Percentiles rank a stretch among this genome's conserved stretches.
phyloP scores from a whole-genome alignment of 2,888 invertebrate genomes.

The Leptopilina syphax region DNA sequence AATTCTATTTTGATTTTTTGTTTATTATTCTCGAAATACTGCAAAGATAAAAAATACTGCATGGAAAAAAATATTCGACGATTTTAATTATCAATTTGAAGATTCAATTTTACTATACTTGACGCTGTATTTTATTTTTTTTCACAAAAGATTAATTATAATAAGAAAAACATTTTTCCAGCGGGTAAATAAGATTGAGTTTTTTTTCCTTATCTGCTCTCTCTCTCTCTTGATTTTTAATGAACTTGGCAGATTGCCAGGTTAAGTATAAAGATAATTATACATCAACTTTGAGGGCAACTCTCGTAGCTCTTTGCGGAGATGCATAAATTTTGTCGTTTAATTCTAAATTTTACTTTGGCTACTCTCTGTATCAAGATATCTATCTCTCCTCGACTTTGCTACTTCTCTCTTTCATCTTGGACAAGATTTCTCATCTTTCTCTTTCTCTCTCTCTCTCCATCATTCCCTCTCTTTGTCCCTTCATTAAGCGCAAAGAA shows the following conservation, averaged over 20 bases:
- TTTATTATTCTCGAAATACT: too few species aligned
- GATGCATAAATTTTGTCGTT: constrained; percentile 19
- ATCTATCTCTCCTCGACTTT: background rate
- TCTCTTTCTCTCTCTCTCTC: background rate
- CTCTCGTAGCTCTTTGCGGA: constrained; percentile 3
- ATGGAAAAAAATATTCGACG: too few species aligned
- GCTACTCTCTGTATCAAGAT: constrained; percentile 5
- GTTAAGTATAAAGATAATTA: constrained; percentile 20
- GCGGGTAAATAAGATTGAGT: background rate
- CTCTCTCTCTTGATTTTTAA: background rate
- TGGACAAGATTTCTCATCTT: background rate
- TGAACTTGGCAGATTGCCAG: constrained; percentile 5
- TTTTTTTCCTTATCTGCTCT: too few species aligned
- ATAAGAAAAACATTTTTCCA: background rate
- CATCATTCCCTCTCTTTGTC: background rate
- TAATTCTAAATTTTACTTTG: constrained; percentile 19
- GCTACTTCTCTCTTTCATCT: background rate
- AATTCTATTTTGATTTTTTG: too few species aligned
- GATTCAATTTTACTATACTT: too few species aligned
- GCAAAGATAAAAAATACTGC: too few species aligned
- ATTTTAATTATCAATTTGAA: too few species aligned
- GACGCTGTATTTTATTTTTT: too few species aligned
- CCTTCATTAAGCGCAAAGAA: background rate
- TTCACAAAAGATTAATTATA: too few species aligned
- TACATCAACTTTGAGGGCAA: constrained; percentile 6